Evolutionary conservation across 1,140 invertebrate species (phyloP), one percentile per base, ranked within the genome.

Genomic region (Thalassaphorura encarpata): DNA sequence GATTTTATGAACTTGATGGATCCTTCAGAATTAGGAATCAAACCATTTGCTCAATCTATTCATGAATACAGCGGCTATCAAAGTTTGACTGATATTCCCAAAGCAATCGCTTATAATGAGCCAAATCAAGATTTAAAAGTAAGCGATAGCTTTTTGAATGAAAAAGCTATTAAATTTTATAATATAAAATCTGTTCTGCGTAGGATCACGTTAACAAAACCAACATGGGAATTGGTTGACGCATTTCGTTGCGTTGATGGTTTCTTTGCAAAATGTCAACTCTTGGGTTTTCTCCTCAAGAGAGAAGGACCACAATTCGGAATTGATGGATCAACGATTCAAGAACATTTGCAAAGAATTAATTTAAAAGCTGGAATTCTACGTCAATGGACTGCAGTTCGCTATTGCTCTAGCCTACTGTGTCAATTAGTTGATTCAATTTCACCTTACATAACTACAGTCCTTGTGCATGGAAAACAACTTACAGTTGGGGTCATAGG

Each of bases 381-480:
- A 27, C 80, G 91, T 45, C 84, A 91, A 70, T 99, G 94, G 94
- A 83, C 84, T 55, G 87, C 88, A 33, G 91, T 99, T 21, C 79
- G 96, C 50, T 91, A 95, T 69, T 95, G 91, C 68, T 93, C 90
- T 36, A 89, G 88, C 66, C 76, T 97, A 46, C 75, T 98, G 23
- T 79, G 84, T 69, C 94, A 98, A 69, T 86, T 91, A 48, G 94
- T 98, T 2, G 95, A 98, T 72, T 94, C 89, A 64, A 91, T 99
- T 54, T 96, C 93, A 72, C 96, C 96, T 18, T 96, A 94, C 68
- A 93, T 99, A 54, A 99, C 96, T 26, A 88, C 89, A 16, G 87
- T 98, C 55, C 76, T 99, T 24, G 95, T 98, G 19, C 87, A 93
- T 74, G 95, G 94, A 60, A 98, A 97, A 75, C 91, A 97, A 77